These are phyloP conservation scores for Sinohyriopsis cumingii DNA, from an alignment of 2,888 invertebrate species.

Conservation along the genomic window DNA sequence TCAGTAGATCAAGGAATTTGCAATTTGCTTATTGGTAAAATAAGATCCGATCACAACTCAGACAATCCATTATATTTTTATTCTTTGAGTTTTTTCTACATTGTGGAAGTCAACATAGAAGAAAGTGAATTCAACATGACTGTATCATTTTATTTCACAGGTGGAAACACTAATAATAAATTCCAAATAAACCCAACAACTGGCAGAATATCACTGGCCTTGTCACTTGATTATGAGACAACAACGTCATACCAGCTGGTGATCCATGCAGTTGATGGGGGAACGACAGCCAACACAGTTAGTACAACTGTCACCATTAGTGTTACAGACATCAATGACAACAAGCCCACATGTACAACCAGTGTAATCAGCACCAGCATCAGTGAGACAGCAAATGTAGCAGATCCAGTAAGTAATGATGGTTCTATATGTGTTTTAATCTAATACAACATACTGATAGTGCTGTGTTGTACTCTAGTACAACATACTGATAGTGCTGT, in stretches of 20 bases:
- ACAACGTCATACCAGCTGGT: slow-evolving; percentile 32
- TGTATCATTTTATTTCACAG: slow-evolving; percentile 14
- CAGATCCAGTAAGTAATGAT: slow-evolving; percentile 24
- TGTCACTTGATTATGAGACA: slow-evolving; percentile 51
- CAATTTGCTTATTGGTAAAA: no score
- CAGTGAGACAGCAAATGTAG: slow-evolving; percentile 35
- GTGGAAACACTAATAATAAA: slow-evolving; percentile 37
- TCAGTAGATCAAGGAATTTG: no score
- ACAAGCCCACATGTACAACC: slow-evolving; percentile 52
- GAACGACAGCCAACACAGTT: slow-evolving; percentile 21
- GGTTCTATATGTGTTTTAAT: neutral
- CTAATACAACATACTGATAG: no score
- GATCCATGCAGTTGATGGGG: slow-evolving; percentile 44
- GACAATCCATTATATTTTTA: no score
- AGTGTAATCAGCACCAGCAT: slow-evolving; percentile 30
- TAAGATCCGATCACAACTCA: no score
- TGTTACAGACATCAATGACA: slow-evolving; percentile 61
- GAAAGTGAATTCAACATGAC: no score
- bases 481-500: no score
- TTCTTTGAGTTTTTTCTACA: no score
- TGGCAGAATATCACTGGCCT: slow-evolving; percentile 36
- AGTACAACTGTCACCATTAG: slow-evolving; percentile 42
- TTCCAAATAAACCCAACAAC: slow-evolving; percentile 40
- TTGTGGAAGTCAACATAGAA: no score
- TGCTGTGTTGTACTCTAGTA: no score